Evolutionary conservation across 2,113 vertebrate genomes (phyloP).

Genomic region (Saimiri boliviensis): DNA sequence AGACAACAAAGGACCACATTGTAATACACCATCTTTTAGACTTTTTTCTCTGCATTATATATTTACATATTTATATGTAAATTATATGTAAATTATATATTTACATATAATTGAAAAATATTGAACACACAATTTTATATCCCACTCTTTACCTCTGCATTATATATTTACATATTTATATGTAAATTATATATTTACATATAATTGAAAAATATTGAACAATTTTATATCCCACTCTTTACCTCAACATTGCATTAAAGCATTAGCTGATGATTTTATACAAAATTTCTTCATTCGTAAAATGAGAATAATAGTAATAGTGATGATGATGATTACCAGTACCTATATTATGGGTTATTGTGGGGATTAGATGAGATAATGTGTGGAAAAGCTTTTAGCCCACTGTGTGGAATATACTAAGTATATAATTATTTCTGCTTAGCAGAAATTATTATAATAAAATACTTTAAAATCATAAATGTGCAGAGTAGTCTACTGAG

Average conservation of each 20-base stretch:
- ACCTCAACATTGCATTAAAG: background rate
- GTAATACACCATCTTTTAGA: background rate
- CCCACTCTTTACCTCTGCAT: too few relatives aligned
- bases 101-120: too few relatives aligned
- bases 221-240: background rate
- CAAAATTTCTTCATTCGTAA: slow-evolving; percentile 50
- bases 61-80: background rate
- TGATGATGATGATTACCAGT: background rate
- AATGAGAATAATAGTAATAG: background rate
- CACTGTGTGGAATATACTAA: background rate
- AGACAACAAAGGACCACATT: background rate
- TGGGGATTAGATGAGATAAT: slow-evolving; percentile 29
- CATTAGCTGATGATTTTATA: background rate
- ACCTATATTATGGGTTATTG: background rate
- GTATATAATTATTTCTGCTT: too few relatives aligned
- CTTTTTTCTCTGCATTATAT: background rate
- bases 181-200: background rate
- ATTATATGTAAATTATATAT: too few relatives aligned
- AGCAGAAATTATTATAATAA: slow-evolving; percentile 26
- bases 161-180: too few relatives aligned
- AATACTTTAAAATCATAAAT: slow-evolving; percentile 28
- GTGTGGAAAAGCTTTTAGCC: background rate
- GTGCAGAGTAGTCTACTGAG: background rate
- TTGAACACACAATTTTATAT: too few relatives aligned
- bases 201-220: background rate